Percentiles rank a stretch among this genome's conserved stretches.
Evolutionary conservation across 1,140 invertebrate genomes (phyloP).

Genomic region (Apis florea): DNA sequence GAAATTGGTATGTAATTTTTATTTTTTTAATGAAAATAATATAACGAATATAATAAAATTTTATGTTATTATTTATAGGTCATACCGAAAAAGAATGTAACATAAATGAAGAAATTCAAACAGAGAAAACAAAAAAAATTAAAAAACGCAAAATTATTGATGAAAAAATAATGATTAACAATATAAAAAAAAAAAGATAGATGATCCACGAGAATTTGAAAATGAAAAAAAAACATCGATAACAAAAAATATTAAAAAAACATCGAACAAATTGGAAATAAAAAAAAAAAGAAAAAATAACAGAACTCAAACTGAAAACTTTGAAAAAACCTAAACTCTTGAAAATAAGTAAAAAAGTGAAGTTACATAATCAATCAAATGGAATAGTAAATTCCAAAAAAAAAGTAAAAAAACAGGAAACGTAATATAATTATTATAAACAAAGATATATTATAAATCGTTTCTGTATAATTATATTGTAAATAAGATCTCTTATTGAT

Average conservation of each 20-base stretch:
- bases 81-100: slow-evolving; percentile 63
- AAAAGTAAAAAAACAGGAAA: neutral
- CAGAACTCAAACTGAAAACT: neutral
- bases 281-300: neutral
- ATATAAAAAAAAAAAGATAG: slow-evolving; percentile 39
- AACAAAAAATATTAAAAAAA: slow-evolving; percentile 1
- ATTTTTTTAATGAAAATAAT: slow-evolving; percentile 15
- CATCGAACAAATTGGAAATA: slow-evolving; percentile 10
- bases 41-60: neutral
- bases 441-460: neutral
- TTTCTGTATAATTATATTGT: neutral
- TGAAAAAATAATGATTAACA: neutral
- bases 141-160: slow-evolving; percentile 34
- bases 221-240: neutral
- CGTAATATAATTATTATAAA: neutral
- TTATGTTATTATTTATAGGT: slow-evolving; percentile 57
- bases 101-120: neutral
- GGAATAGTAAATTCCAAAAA: slow-evolving; percentile 6
- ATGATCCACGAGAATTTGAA: slow-evolving; percentile 1
- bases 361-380: neutral
- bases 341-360: neutral
- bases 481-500: slow-evolving; percentile 7
- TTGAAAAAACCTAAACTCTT: neutral
- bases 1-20: slow-evolving; percentile 57
- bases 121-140: slow-evolving; percentile 1